A percentile compares a stretch with the other conserved stretches of the same genome.
phyloP scores from a whole-genome alignment of 2,888 invertebrate genomes.

The Yponomeuta malinellus region DNA sequence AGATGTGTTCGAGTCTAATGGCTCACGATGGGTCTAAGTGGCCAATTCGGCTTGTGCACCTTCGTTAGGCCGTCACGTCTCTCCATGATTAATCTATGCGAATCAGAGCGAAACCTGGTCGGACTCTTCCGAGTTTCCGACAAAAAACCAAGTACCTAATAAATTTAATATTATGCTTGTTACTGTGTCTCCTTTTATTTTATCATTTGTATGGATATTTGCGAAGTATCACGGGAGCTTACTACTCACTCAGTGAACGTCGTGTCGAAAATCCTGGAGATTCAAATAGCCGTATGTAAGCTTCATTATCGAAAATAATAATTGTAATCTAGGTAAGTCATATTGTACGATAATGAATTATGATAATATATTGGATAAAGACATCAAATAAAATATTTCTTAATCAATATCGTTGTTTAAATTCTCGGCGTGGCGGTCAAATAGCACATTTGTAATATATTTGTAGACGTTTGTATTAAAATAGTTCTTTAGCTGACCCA shows the following conservation, averaged over 20 bases:
- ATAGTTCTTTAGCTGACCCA: too few species aligned
- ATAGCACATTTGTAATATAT: too few species aligned
- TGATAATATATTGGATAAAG: conserved; percentile 59
- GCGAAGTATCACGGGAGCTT: conserved; percentile 19
- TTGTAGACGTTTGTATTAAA: too few species aligned
- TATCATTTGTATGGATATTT: conserved; percentile 9
- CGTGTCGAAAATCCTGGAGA: conserved; percentile 62
- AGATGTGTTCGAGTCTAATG: too few species aligned
- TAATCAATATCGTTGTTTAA: conserved; percentile 28
- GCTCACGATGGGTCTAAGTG: too few species aligned
- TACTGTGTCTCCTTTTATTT: conserved; percentile 17
- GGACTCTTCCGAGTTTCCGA: too few species aligned
- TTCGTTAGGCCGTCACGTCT: too few species aligned
- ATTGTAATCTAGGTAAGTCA: conserved; percentile 60
- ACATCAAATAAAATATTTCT: conserved; percentile 66
- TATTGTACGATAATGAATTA: conserved; percentile 60
- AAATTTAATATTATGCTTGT: conserved; percentile 31
- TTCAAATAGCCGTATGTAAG: conserved; percentile 32
- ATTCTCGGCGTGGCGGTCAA: neutral
- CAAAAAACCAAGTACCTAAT: too few species aligned
- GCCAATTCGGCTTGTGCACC: too few species aligned
- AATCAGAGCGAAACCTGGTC: too few species aligned
- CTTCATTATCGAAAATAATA: conserved; percentile 34
- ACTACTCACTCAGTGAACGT: conserved; percentile 33
- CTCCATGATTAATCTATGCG: too few species aligned